These are phyloP conservation scores for Elephantulus edwardii DNA, from an alignment of 2,113 vertebrate species.

Conservation along the genomic window DNA sequence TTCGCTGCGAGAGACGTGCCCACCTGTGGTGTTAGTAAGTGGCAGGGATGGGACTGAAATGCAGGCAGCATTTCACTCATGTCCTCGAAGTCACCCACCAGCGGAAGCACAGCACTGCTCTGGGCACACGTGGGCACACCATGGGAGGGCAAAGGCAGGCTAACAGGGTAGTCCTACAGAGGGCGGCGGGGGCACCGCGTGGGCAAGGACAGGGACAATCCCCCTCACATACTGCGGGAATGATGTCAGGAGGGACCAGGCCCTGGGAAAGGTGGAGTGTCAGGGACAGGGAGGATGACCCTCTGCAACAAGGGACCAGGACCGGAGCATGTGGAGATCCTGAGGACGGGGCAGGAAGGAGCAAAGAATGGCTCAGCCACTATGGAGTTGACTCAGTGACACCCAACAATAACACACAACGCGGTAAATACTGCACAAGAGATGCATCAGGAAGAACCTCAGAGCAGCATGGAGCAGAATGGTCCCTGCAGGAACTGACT, in stretches of 20 bases:
- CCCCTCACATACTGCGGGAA: too few relatives aligned
- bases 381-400: too few relatives aligned
- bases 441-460: rapidly evolving
- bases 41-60: constrained; percentile 21
- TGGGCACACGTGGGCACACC: too few relatives aligned
- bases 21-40: constrained; percentile 23
- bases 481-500: not conserved
- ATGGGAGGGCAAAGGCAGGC: not conserved
- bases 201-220: too few relatives aligned
- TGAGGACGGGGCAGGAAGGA: too few relatives aligned
- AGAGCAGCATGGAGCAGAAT: not conserved
- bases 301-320: too few relatives aligned
- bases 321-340: too few relatives aligned
- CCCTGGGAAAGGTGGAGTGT: too few relatives aligned
- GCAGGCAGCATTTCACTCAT: not conserved
- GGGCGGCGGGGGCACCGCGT: too few relatives aligned
- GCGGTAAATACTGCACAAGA: not conserved
- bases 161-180: not conserved
- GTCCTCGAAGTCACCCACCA: not conserved
- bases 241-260: too few relatives aligned
- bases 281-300: too few relatives aligned
- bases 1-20: constrained; percentile 13
- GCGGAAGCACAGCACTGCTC: not conserved
- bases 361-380: too few relatives aligned
- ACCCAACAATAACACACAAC: not conserved